A percentile compares a stretch with the other conserved stretches of the same genome.
phyloP scores from a whole-genome alignment of 2,797 vertebrate genomes.

The Myripristis murdjan region DNA sequence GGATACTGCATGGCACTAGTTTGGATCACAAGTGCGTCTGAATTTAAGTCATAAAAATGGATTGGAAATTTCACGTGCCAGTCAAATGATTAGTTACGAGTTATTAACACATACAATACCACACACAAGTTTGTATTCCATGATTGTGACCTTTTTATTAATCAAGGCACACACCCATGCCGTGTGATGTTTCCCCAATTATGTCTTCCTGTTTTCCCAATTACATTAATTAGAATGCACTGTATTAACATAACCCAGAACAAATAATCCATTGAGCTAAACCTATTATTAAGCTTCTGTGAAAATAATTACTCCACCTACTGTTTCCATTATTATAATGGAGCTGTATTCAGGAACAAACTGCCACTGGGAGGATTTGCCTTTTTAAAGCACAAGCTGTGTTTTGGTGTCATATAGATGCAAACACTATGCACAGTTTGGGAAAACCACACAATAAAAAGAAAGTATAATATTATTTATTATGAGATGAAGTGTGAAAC shows the following conservation, averaged over 20 bases:
- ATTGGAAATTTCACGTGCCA: slow-evolving; percentile 7
- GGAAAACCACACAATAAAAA: too few relatives aligned
- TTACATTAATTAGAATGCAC: slow-evolving; percentile 79
- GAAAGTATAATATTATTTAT: too few relatives aligned
- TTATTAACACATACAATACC: slow-evolving; percentile 3
- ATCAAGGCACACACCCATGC: slow-evolving; percentile 36
- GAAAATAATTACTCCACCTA: slow-evolving; percentile 71
- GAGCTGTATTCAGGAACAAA: slow-evolving; percentile 42
- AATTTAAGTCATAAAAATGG: slow-evolving; percentile 11
- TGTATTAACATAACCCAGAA: slow-evolving; percentile 72
- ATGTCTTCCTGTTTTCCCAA: slow-evolving; percentile 67
- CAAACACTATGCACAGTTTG: neutral
- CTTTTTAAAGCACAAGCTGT: slow-evolving; percentile 1
- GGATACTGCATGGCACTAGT: slow-evolving; percentile 37
- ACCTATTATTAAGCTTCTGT: slow-evolving; percentile 68
- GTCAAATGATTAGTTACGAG: neutral
- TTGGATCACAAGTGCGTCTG: slow-evolving; percentile 40
- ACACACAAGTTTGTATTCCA: slow-evolving; percentile 42
- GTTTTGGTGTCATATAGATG: neutral
- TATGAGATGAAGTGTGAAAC: too few relatives aligned
- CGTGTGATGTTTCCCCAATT: slow-evolving; percentile 62
- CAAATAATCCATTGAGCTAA: slow-evolving; percentile 76
- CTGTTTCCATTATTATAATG: slow-evolving; percentile 59
- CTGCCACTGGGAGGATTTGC: slow-evolving; percentile 3
- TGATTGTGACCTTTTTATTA: slow-evolving; percentile 55